Evolutionary conservation across 2,113 vertebrate genomes (phyloP).

Genomic region (Limnothrissa miodon): DNA sequence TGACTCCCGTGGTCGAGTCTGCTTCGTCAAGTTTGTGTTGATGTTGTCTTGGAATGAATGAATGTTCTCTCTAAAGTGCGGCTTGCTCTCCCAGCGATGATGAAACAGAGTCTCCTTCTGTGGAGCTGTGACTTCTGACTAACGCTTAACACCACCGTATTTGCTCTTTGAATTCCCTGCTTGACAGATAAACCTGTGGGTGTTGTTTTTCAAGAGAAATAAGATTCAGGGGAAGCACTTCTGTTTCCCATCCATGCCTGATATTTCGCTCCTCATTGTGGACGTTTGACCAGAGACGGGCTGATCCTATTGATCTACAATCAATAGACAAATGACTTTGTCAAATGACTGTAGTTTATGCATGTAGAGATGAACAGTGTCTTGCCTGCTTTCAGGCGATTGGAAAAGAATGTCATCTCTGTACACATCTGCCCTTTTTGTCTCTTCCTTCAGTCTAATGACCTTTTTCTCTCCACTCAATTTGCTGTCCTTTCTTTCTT

Average conservation of each 20-base stretch:
- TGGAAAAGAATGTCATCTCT: not conserved
- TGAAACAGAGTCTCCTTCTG: not conserved
- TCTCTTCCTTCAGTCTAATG: not conserved
- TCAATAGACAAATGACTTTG: not conserved
- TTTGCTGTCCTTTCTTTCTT: not conserved
- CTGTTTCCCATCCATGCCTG: not conserved
- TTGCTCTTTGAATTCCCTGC: not conserved
- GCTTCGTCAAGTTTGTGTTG: too few species aligned
- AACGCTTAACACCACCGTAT: not conserved
- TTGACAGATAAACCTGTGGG: not conserved
- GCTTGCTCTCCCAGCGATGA: not conserved
- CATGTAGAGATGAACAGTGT: not conserved
- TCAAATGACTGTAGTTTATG: not conserved
- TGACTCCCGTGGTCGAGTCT: not conserved
- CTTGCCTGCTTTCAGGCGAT: not conserved
- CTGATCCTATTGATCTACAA: not conserved
- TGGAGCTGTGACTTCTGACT: not conserved
- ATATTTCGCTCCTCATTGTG: not conserved
- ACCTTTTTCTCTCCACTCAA: not conserved
- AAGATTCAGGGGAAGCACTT: not conserved
- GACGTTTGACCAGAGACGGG: not conserved
- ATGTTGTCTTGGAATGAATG: too few species aligned
- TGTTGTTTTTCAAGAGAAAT: not conserved
- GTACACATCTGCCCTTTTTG: not conserved
- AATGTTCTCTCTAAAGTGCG: too few species aligned